Evolutionary conservation across 2,888 invertebrate genomes (phyloP), one percentile per base, ranked within the genome.

Genomic region (Lasius fuliginosus): DNA sequence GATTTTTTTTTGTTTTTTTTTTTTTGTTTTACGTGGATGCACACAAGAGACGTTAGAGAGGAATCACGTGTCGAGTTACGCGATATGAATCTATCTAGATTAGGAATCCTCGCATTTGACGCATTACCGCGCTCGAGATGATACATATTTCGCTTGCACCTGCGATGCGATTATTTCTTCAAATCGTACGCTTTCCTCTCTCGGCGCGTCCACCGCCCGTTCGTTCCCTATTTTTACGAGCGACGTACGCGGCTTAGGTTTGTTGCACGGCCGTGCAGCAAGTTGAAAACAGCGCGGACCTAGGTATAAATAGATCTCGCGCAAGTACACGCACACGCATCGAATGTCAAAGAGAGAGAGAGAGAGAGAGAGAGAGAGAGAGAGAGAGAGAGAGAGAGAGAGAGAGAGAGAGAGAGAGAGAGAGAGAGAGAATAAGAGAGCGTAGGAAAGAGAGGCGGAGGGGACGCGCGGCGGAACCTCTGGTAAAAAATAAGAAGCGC

Each of bases 261-360:
- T 90, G 90, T 88, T 90, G 89, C 89, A 89, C 88, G 84, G 84
- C 76, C 83, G 84, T 90, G 91, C 87, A 89, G 91, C 90, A 88
- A 91, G 84, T 91, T 87, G 87, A 90, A 90, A 91, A 91, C 90
- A 89, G 85, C 87, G 65, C 64, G 87, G 86, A 87, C 90, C 79
- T 90, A 90, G 85, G 87, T 90, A 90, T 90, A 90, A 91, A 90
- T 90, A 90, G 90, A 87, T 89, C 84, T 77, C 86, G 89, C 84
- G 81, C 82, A 60, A 23, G 23, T 23, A 23, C 23, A 23, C 23
- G 23, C 23, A 23, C 85, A 87, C 77, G 30, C 86, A 83, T 79
- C 82, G 83, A 85, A 82, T 60, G 83, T 49, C n/a, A 56, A 74
- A 36, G 76, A n/a, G n/a, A 56, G 23, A 23, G 11, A 6, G n/a